Evolutionary conservation across 2,888 invertebrate genomes (phyloP).

Genomic region (Agrilus cyanescens): DNA sequence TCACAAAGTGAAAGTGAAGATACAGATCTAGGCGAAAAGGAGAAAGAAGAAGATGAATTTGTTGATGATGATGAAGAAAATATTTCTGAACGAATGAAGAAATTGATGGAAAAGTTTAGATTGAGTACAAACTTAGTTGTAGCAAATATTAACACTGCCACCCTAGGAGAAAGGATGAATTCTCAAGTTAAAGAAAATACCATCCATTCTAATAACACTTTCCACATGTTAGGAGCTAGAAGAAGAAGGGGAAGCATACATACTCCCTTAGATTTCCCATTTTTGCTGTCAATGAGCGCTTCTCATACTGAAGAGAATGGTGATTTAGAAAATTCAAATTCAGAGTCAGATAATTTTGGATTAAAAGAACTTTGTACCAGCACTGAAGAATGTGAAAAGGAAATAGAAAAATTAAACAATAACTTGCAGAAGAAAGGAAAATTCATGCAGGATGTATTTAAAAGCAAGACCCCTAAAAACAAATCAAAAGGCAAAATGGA

Average conservation of each 20-base stretch:
- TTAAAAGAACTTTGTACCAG: constrained; percentile 33
- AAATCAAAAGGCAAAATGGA: constrained; percentile 42
- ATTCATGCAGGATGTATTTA: constrained; percentile 55
- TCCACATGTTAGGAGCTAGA: constrained; percentile 30
- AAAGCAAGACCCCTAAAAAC: constrained; percentile 44
- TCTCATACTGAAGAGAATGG: constrained; percentile 30
- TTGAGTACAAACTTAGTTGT: constrained; percentile 57
- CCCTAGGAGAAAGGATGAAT: constrained; percentile 3
- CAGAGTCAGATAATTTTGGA: too few species aligned
- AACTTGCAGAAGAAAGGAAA: constrained; percentile 64
- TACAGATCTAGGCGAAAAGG: constrained; percentile 24
- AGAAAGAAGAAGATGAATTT: constrained; percentile 35
- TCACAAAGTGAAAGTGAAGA: constrained; percentile 29
- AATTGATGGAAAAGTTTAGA: constrained; percentile 59
- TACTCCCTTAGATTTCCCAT: constrained; percentile 28
- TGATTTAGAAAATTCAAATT: constrained; percentile 27
- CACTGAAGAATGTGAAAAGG: constrained; percentile 53
- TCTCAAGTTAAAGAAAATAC: constrained; percentile 23
- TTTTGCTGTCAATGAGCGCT: constrained; percentile 20
- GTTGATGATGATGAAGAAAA: constrained; percentile 48
- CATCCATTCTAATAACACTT: constrained; percentile 24
- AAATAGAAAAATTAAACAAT: constrained; percentile 56
- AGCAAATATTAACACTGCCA: constrained; percentile 30
- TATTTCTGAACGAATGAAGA: constrained; percentile 59
- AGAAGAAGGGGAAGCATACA: constrained; percentile 34